These are phyloP conservation scores for Augiades crinisus DNA, from an alignment of 2,888 invertebrate species.

Conservation along the genomic window DNA sequence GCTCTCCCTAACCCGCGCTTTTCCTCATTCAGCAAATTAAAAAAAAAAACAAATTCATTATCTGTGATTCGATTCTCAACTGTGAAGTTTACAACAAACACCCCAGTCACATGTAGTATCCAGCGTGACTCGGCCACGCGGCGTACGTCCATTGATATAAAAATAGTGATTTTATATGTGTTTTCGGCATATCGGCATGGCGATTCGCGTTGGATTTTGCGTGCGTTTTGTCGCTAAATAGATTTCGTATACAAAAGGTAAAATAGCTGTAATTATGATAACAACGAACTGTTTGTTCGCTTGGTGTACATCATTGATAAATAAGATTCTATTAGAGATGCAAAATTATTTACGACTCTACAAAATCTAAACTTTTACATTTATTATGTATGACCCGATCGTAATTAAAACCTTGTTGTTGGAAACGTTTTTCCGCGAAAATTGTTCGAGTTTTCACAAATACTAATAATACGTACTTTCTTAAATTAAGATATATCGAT, in stretches of 20 bases:
- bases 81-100: conserved; percentile 4
- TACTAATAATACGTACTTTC: neutral
- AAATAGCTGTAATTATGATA: conserved; percentile 13
- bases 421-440: neutral
- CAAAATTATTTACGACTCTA: too few species aligned
- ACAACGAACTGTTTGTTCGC: conserved; percentile 10
- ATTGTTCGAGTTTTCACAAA: neutral
- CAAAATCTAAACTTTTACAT: too few species aligned
- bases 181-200: conserved; percentile 65
- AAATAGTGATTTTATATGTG: conserved; percentile 68
- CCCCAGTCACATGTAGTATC: neutral
- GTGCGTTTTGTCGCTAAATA: conserved; percentile 30
- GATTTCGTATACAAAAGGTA: conserved; percentile 25
- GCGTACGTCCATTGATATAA: conserved; percentile 53
- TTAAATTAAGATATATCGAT: conserved; percentile 23
- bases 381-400: too few species aligned
- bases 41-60: conserved; percentile 18
- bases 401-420: too few species aligned
- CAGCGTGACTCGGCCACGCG: neutral
- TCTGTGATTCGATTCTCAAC: conserved; percentile 21
- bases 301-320: too few species aligned
- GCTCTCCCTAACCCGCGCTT: conserved; percentile 53
- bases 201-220: conserved; percentile 38
- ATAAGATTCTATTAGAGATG: too few species aligned
- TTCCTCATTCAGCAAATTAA: conserved; percentile 21